These are phyloP conservation scores for Drosophila nigromelanica DNA, from an alignment of 1,140 invertebrate genomes.

Conservation along the genomic window DNA sequence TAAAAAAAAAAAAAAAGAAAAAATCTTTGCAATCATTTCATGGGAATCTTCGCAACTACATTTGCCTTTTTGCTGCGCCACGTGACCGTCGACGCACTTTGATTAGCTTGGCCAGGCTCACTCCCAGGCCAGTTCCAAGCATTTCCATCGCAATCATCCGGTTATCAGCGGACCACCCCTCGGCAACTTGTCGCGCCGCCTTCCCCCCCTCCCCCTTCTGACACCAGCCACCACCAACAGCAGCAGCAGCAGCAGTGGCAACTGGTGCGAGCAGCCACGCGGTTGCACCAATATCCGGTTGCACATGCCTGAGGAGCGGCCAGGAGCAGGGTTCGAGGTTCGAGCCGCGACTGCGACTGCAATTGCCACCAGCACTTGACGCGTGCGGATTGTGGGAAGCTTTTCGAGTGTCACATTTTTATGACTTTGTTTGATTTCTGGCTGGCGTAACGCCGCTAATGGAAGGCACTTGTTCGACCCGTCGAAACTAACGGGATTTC, in stretches of 20 bases:
- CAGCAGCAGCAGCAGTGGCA: too few relatives aligned
- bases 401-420: constrained; percentile 77
- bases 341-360: background rate
- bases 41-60: constrained; percentile 59
- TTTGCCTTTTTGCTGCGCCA: constrained; percentile 44
- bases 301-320: constrained; percentile 27
- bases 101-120: constrained; percentile 50
- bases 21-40: constrained; percentile 67
- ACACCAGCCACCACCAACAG: constrained; percentile 37
- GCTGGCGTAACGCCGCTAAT: constrained; percentile 66
- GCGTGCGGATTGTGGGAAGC: constrained; percentile 71
- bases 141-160: constrained; percentile 33
- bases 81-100: constrained; percentile 71
- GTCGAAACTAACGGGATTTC: constrained; percentile 64
- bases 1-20: constrained; percentile 34
- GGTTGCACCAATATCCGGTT: constrained; percentile 71
- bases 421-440: constrained; percentile 80
- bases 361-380: constrained; percentile 50
- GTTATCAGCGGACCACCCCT: constrained; percentile 29
- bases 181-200: background rate
- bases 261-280: too few relatives aligned
- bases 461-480: constrained; percentile 74
- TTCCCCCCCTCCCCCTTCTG: background rate
- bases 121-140: constrained; percentile 23
- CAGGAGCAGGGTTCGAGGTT: background rate